These are phyloP conservation scores for Halocynthia roretzi DNA, from an alignment of 23 tunicate genomes.

Conservation along the genomic window DNA sequence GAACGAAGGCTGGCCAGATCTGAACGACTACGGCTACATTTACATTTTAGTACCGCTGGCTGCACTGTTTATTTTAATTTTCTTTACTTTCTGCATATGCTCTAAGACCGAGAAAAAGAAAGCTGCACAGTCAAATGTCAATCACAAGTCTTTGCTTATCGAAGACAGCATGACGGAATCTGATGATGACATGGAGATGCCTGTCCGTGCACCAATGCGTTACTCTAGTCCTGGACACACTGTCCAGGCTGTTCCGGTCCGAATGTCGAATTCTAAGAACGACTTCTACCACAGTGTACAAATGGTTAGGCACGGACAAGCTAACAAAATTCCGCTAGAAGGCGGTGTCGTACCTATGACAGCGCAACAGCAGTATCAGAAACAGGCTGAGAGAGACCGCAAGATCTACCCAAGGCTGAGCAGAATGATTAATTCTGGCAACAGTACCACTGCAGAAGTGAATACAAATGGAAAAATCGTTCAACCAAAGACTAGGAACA, in stretches of 20 bases:
- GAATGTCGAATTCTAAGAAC: neutral
- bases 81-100: slow-evolving; percentile 11
- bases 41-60: slow-evolving; percentile 18
- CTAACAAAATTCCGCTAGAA: slow-evolving; percentile 11
- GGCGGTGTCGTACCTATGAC: slow-evolving; percentile 7
- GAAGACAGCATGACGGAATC: slow-evolving; percentile 8
- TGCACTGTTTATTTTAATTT: slow-evolving; percentile 3
- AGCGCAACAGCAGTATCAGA: too few relatives aligned
- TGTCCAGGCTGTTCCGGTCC: slow-evolving; percentile 2
- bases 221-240: slow-evolving; percentile 1
- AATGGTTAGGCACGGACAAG: slow-evolving; percentile 16
- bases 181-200: slow-evolving; percentile 9
- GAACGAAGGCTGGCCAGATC: slow-evolving; percentile 14
- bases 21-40: slow-evolving; percentile 22
- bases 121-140: neutral
- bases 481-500: neutral
- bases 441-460: neutral
- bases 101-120: slow-evolving; percentile 7
- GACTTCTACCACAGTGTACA: slow-evolving; percentile 15
- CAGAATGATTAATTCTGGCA: neutral
- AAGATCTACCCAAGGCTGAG: slow-evolving; percentile 11
- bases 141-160: slow-evolving; percentile 4
- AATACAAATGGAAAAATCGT: neutral
- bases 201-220: neutral
- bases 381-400: neutral